Evolutionary conservation across 2,797 vertebrate genomes (phyloP).

Genomic region (Psittacula derbiana): DNA sequence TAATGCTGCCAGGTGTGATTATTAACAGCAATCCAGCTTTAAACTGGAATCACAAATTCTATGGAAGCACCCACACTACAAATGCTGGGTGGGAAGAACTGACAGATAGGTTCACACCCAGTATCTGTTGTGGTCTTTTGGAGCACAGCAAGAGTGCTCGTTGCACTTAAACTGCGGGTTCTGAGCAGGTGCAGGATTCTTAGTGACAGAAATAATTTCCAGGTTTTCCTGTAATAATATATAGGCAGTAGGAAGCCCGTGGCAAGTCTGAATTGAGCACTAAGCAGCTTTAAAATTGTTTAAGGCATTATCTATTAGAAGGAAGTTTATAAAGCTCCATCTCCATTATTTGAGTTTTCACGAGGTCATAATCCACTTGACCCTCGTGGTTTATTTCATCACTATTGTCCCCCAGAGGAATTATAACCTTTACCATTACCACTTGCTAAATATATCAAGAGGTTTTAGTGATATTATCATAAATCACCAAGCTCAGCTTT

Average conservation of each 20-base stretch:
- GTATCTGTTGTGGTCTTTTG: neutral
- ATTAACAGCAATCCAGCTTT: neutral
- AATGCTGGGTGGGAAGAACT: neutral
- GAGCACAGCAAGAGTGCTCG: neutral
- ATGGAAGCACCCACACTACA: neutral
- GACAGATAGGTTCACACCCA: rapidly evolving
- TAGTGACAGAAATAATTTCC: neutral
- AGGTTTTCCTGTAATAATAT: neutral
- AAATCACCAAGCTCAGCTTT: conserved; percentile 49
- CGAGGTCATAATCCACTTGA: conserved; percentile 65
- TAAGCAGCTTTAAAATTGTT: conserved; percentile 50
- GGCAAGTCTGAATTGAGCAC: conserved; percentile 32
- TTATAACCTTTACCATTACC: conserved; percentile 65
- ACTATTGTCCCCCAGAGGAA: conserved; percentile 60
- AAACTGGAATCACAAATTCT: neutral
- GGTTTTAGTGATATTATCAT: conserved; percentile 55
- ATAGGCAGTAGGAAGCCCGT: conserved; percentile 17
- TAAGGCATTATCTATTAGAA: conserved; percentile 49
- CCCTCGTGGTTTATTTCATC: conserved; percentile 63
- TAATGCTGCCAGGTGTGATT: conserved; percentile 21
- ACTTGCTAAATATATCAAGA: conserved; percentile 58
- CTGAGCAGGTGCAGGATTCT: neutral
- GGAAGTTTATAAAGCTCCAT: conserved; percentile 65
- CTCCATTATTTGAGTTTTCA: conserved; percentile 63
- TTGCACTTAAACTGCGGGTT: neutral